Evolutionary conservation across 2,113 vertebrate genomes (phyloP).

Genomic region (Cinclus cinclus): DNA sequence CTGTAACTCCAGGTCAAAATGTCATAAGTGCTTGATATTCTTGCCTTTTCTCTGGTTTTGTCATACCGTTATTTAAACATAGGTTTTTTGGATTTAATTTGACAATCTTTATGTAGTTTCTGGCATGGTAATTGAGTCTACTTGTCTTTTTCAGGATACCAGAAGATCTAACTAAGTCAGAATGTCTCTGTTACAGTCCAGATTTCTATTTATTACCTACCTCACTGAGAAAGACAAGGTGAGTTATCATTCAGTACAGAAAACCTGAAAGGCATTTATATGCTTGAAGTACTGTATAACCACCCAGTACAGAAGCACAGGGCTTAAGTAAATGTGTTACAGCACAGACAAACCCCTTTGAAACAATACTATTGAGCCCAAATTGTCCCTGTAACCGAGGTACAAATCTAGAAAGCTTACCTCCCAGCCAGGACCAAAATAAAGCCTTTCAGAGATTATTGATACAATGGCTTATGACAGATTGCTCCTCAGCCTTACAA

Average conservation of each 20-base stretch:
- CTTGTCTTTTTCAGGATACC: slow-evolving; percentile 87
- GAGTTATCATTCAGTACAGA: slow-evolving; percentile 85
- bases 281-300: slow-evolving; percentile 60
- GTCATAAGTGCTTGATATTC: slow-evolving; percentile 37
- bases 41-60: slow-evolving; percentile 35
- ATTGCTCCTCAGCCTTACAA: slow-evolving; percentile 47
- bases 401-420: slow-evolving; percentile 4
- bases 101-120: slow-evolving; percentile 78
- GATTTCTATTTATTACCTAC: slow-evolving; percentile 85
- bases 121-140: slow-evolving; percentile 83
- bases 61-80: slow-evolving; percentile 41
- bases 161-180: slow-evolving; percentile 89
- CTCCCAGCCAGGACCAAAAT: not conserved
- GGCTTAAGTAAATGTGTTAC: slow-evolving; percentile 13
- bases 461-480: slow-evolving; percentile 64
- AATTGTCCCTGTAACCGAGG: not conserved
- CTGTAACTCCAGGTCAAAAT: slow-evolving; percentile 11
- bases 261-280: slow-evolving; percentile 72
- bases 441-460: slow-evolving; percentile 36
- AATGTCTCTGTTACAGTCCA: slow-evolving; percentile 74
- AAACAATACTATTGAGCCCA: not conserved
- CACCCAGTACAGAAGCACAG: not conserved
- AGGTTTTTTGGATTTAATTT: slow-evolving; percentile 68
- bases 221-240: slow-evolving; percentile 84
- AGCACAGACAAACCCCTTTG: slow-evolving; percentile 9